These are phyloP conservation scores for Psix sp. DNA, from an alignment of 1,140 invertebrate species.

Conservation along the genomic window DNA sequence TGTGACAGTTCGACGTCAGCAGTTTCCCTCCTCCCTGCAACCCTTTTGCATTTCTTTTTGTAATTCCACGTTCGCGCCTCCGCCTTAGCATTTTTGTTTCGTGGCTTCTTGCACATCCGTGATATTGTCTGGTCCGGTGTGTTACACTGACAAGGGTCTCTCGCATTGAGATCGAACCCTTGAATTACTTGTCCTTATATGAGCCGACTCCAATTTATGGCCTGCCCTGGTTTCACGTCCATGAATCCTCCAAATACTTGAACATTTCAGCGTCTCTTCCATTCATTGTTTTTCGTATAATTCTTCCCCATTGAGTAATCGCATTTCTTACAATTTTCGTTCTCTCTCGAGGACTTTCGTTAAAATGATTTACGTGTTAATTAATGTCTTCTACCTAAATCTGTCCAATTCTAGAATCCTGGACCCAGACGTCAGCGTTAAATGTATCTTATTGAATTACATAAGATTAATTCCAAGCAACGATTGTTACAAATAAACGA, in stretches of 20 bases:
- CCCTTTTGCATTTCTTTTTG: constrained; percentile 33
- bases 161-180: constrained; percentile 44
- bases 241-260: constrained; percentile 33
- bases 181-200: constrained; percentile 61
- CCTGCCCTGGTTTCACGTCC: constrained; percentile 20
- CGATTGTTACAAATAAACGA: neutral
- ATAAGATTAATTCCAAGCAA: neutral
- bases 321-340: too few species aligned
- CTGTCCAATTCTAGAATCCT: too few species aligned
- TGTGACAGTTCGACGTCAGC: constrained; percentile 34
- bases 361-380: too few species aligned
- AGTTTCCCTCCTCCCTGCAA: constrained; percentile 6
- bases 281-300: constrained; percentile 6
- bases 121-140: constrained; percentile 33
- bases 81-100: constrained; percentile 39
- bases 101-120: constrained; percentile 64
- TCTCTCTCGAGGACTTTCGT: constrained; percentile 2
- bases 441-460: too few species aligned
- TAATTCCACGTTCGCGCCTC: constrained; percentile 10
- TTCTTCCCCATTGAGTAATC: neutral
- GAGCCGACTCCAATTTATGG: constrained; percentile 59
- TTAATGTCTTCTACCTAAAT: too few species aligned
- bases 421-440: too few species aligned
- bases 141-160: constrained; percentile 39
- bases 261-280: neutral